Evolutionary conservation across 2,888 invertebrate species (phyloP).

Genomic region (Oligia strigilis): DNA sequence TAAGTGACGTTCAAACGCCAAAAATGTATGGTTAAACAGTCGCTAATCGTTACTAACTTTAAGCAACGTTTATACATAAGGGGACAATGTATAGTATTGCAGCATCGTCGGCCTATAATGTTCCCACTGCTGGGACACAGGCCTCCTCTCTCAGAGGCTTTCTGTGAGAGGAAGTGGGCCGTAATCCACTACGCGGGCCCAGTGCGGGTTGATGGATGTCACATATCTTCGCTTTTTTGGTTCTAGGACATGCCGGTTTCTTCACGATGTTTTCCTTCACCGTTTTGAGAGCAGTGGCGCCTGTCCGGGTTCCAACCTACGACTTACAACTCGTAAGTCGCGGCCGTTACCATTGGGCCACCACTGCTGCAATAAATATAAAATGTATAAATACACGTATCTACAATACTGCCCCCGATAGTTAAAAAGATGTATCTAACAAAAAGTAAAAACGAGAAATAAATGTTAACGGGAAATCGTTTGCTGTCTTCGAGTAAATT

Average conservation of each 20-base stretch:
- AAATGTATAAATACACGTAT: not conserved
- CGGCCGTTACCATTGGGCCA: not conserved
- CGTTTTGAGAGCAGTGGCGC: not conserved
- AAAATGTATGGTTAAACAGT: too few relatives aligned
- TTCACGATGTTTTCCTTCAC: not conserved
- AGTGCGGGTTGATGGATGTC: not conserved
- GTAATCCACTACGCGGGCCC: not conserved
- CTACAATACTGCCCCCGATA: not conserved
- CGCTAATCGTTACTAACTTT: too few relatives aligned
- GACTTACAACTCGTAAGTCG: not conserved
- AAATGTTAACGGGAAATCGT: too few relatives aligned
- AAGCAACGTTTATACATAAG: too few relatives aligned
- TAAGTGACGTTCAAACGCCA: too few relatives aligned
- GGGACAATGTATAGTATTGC: too few relatives aligned
- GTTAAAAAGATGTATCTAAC: too few relatives aligned
- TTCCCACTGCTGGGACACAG: not conserved
- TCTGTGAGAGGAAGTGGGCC: not conserved
- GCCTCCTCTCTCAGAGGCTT: not conserved
- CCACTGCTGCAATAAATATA: not conserved
- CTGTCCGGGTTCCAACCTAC: not conserved
- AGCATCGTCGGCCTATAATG: not conserved
- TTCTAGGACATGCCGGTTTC: not conserved
- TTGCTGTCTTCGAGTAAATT: too few relatives aligned
- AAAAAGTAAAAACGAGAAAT: too few relatives aligned
- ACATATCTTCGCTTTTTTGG: not conserved